phyloP scores from a whole-genome alignment of 2,888 invertebrate species.

The Epinotia demarniana region DNA sequence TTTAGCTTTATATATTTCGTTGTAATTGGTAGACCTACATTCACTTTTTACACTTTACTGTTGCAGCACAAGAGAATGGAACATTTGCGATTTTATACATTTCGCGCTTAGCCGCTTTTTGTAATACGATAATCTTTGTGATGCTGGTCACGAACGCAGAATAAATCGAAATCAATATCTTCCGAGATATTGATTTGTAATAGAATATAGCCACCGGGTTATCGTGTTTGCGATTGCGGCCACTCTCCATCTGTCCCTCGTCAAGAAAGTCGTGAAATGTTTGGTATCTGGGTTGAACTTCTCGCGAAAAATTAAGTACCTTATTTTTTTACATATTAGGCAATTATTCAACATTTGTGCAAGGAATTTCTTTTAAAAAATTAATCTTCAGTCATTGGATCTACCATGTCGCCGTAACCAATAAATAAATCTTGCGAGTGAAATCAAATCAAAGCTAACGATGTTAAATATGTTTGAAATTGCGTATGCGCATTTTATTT shows the following conservation, averaged over 20 bases:
- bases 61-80: constrained; percentile 8
- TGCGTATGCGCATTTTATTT: no score
- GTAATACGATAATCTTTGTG: constrained; percentile 70
- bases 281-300: constrained; percentile 1
- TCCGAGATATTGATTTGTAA: constrained; percentile 68
- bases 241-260: constrained; percentile 21
- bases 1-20: no score
- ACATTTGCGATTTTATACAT: constrained; percentile 6
- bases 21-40: not conserved
- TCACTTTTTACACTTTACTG: not conserved
- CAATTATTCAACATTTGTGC: not conserved
- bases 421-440: no score
- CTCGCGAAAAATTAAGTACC: not conserved
- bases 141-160: constrained; percentile 74
- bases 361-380: not conserved
- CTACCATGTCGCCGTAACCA: no score
- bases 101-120: constrained; percentile 58
- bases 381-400: no score
- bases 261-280: constrained; percentile 18
- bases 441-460: no score
- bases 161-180: constrained; percentile 80
- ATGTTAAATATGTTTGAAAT: no score
- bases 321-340: not conserved
- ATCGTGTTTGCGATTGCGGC: constrained; percentile 46
- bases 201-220: constrained; percentile 62